Evolutionary conservation across 2,888 invertebrate genomes (phyloP), one percentile per base, ranked within the genome.

Genomic region (Calameuta filiformis): DNA sequence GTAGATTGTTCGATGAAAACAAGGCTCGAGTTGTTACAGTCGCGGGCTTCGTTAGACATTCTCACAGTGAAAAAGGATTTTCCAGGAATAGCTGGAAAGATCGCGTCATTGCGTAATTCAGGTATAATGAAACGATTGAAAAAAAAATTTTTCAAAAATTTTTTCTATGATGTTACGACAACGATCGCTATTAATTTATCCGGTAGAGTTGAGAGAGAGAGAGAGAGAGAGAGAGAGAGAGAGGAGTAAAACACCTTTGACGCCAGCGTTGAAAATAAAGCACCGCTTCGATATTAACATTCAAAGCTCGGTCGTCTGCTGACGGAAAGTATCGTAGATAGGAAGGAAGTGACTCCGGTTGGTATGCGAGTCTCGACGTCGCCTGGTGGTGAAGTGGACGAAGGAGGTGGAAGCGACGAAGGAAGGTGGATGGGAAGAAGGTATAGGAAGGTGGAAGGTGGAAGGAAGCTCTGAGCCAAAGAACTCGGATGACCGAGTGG

Each of bases 281-380:
- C 56, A 56, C 56, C 56, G 56, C 56, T 56, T 56, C 56, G 56
- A 9, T 56, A 56, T 91, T 91, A 85, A 89, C 87, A 91, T 91
- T 91, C 91, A 90, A 76, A 78, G 56, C 56, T 56, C 23, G 56
- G 56, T 56, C 56, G 23, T 56, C 56, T 81, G 83, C 83, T 85
- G 86, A 85, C 86, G 87, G 86, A 86, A 84, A 86, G 85, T 84
- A 85, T 85, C 75, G 88, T 86, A 86, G 83, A 85, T 87, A 90
- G 91, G 90, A 91, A 91, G 91, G 91, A 91, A 91, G 91, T 90
- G 87, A 82, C 83, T 83, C 83, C 88, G 83, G 87, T 91, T 91
- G 86, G 87, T 89, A 91, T 91, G 89, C 91, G 87, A 86, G 87
- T 84, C 84, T 83, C 84, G 77, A 78, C 81, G 82, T 81, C 81